Evolutionary conservation across 2,888 invertebrate genomes (phyloP).

Genomic region (Liposcelis brunnea): DNA sequence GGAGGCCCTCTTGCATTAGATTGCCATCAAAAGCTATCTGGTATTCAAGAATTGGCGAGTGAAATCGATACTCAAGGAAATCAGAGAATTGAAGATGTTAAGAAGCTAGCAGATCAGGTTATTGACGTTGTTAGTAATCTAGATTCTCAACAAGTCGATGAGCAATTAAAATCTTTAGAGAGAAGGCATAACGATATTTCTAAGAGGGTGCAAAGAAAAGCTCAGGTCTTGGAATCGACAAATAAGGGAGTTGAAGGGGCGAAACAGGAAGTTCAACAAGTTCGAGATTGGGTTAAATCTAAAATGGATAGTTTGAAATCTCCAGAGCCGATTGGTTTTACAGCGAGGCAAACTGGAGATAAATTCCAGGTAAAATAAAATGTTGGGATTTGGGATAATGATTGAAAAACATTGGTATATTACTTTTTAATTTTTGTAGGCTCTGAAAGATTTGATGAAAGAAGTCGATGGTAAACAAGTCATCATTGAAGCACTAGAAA

Average conservation of each 20-base stretch:
- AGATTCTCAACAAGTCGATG: constrained; percentile 80
- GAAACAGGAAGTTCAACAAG: constrained; percentile 58
- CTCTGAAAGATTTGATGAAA: constrained; percentile 44
- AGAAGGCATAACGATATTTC: constrained; percentile 67
- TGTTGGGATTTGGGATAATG: not conserved
- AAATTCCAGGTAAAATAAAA: constrained; percentile 36
- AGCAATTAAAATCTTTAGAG: constrained; percentile 72
- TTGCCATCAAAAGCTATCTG: constrained; percentile 59
- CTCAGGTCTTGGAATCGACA: constrained; percentile 66
- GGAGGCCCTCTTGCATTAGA: constrained; percentile 69
- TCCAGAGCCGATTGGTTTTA: constrained; percentile 53
- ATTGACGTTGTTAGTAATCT: constrained; percentile 68
- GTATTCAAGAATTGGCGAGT: constrained; percentile 49
- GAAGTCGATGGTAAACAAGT: constrained; percentile 74
- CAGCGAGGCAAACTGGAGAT: constrained; percentile 59
- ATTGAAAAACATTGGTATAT: too few relatives aligned
- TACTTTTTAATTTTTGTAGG: not conserved
- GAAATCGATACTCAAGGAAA: constrained; percentile 46
- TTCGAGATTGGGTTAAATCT: constrained; percentile 62
- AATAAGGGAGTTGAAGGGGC: constrained; percentile 69
- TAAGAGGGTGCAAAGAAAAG: constrained; percentile 68
- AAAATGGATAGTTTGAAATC: constrained; percentile 49
- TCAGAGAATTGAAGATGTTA: constrained; percentile 30
- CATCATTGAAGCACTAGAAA: constrained; percentile 64
- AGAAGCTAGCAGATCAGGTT: constrained; percentile 49